These are phyloP conservation scores for Melanotaenia nigrans DNA, from an alignment of 2,797 vertebrate genomes.

Conservation along the genomic window DNA sequence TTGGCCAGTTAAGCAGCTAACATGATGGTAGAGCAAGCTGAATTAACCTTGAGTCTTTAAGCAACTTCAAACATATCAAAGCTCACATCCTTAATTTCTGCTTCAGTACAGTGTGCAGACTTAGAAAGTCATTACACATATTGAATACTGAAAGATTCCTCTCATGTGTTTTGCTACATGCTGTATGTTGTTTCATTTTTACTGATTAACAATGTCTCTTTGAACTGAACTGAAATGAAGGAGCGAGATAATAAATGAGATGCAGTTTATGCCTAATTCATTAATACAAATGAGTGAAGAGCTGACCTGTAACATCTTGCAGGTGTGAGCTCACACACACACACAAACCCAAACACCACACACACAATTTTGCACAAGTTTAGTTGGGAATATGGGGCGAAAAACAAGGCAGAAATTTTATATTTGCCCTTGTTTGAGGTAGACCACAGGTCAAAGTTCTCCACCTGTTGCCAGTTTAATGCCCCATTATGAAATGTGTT, in stretches of 20 bases:
- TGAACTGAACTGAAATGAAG: slow-evolving; percentile 37
- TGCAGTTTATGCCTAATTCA: slow-evolving; percentile 43
- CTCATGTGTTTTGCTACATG: slow-evolving; percentile 34
- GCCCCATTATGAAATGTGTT: too few species aligned
- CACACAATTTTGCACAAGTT: slow-evolving; percentile 10
- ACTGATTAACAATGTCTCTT: slow-evolving; percentile 33
- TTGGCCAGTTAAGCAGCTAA: too few species aligned
- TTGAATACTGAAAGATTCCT: slow-evolving; percentile 6
- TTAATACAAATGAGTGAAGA: slow-evolving; percentile 57
- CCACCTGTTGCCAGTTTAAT: slow-evolving; percentile 39
- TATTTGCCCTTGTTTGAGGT: slow-evolving; percentile 42
- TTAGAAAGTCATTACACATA: background rate
- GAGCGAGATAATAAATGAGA: slow-evolving; percentile 34
- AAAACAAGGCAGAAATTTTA: slow-evolving; percentile 16
- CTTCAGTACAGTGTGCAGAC: background rate
- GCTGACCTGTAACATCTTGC: slow-evolving; percentile 17
- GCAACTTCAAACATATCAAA: too few species aligned
- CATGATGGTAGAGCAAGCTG: too few species aligned
- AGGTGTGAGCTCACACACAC: slow-evolving; percentile 26
- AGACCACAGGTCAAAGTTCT: slow-evolving; percentile 46
- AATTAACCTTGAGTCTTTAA: too few species aligned
- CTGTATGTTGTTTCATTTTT: slow-evolving; percentile 35
- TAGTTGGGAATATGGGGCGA: slow-evolving; percentile 1
- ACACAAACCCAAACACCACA: background rate
- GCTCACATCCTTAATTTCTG: background rate